Evolutionary conservation across 1,140 invertebrate genomes (phyloP).

Genomic region (Capitella teleta): DNA sequence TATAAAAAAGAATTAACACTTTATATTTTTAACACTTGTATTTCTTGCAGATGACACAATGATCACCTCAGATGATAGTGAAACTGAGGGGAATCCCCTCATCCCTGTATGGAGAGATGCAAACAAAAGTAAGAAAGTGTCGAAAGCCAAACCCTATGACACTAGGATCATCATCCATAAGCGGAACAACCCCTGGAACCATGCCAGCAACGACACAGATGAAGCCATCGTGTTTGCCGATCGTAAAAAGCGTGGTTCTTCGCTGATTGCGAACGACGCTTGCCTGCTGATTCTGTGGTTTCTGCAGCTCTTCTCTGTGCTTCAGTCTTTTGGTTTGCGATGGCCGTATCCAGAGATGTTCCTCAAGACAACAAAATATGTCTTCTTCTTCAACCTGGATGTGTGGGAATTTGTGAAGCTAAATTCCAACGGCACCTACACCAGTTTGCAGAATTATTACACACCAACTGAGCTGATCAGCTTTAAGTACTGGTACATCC

Average conservation of each 20-base stretch:
- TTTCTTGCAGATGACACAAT: no score
- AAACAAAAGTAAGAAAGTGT: no score
- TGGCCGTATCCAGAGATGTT: slow-evolving; percentile 28
- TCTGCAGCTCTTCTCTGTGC: slow-evolving; percentile 27
- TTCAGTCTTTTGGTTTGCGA: slow-evolving; percentile 28
- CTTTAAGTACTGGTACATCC: slow-evolving; percentile 18
- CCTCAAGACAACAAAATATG: slow-evolving; percentile 21
- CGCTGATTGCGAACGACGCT: slow-evolving; percentile 22
- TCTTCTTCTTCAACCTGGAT: slow-evolving; percentile 30
- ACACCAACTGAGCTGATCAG: slow-evolving; percentile 20
- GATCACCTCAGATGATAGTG: no score
- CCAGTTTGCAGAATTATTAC: slow-evolving; percentile 21
- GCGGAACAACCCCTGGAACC: no score
- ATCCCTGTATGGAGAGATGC: no score
- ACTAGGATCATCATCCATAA: no score
- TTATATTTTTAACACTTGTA: no score
- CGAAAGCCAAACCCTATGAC: no score
- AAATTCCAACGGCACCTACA: slow-evolving; percentile 17
- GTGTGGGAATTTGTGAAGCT: slow-evolving; percentile 34
- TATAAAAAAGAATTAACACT: no score
- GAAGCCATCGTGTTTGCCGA: no score
- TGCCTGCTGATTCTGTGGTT: slow-evolving; percentile 23
- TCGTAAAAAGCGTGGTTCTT: slow-evolving; percentile 23
- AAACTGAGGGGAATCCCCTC: no score
- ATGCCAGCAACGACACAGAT: no score